Evolutionary conservation across 1,140 invertebrate species (phyloP), one percentile per base, ranked within the genome.

Genomic region (Ostrea edulis): DNA sequence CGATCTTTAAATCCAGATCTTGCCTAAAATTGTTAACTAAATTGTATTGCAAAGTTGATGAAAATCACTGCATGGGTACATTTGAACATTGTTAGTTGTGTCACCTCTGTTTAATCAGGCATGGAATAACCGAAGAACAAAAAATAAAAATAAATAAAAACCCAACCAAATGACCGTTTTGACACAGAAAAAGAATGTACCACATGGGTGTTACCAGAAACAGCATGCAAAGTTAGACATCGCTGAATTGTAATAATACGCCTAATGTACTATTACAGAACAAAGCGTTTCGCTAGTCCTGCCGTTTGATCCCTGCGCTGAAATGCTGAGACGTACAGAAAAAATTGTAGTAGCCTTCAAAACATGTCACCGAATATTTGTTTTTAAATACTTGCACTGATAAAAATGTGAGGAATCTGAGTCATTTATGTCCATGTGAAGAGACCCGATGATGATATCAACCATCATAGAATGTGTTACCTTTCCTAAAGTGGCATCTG

Each of bases 301-400:
- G 14, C 55, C 9, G 68, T 12, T 29, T 29, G 22, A 8, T 35
- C 25, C 29, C 29, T n/a, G n/a, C 25, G 3, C 68, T 77, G 68
- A 77, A 77, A 77, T 29, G 68, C 68, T 77, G 68, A 77, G 68
- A 77, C 68, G 68, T 22, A 29, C 68, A 62, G 68, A 77, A 77
- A 68, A 35, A 29, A 77, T 44, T 44, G 5, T 35, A 14, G 12
- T 29, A 77, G 68, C 68, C 68, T 25, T 35, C 29, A 29, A 77
- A 77, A 77, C 68, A 35, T 77, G 68, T 77, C 68, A 77, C 29
- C 29, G 25, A 77, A 77, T 77, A 77, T 77, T 77, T 77, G 68
- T 77, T 77, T 77, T 77, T 77, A 77, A 77, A 77, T 77, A 77
- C 68, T 77, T 77, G 68, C 68, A 77, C 68, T 77, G 68, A 77